Evolutionary conservation across 23 tunicate genomes (phyloP).

Genomic region (Ciona savignyi): DNA sequence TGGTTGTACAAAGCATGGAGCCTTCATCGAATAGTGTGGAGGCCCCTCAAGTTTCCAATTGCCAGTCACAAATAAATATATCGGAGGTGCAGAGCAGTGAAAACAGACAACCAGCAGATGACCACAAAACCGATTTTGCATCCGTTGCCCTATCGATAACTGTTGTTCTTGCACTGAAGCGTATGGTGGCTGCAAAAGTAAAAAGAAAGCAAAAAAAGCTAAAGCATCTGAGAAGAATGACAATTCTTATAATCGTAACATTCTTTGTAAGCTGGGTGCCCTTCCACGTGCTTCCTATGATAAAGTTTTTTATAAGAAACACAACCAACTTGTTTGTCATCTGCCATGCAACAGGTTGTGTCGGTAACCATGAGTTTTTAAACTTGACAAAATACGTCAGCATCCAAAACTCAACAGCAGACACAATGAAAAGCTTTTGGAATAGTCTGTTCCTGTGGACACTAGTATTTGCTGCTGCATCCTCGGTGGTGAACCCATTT

Average conservation of each 20-base stretch:
- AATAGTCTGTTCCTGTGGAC: slow-evolving; percentile 40
- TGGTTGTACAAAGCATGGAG: neutral
- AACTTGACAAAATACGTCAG: neutral
- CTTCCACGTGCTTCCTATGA: slow-evolving; percentile 35
- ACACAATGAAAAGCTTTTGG: neutral
- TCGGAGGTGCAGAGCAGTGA: neutral
- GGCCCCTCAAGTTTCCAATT: neutral
- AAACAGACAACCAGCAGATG: neutral
- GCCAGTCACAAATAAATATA: neutral
- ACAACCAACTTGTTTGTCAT: neutral
- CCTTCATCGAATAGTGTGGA: neutral
- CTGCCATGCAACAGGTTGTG: slow-evolving; percentile 1
- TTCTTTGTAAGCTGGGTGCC: slow-evolving; percentile 65
- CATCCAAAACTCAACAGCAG: neutral
- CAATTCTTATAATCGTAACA: slow-evolving; percentile 41
- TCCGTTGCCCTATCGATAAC: slow-evolving; percentile 69
- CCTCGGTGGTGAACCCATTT: slow-evolving; percentile 44
- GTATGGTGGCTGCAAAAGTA: slow-evolving; percentile 52
- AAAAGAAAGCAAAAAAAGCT: slow-evolving; percentile 25
- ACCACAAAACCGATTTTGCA: slow-evolving; percentile 45
- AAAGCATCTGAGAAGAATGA: slow-evolving; percentile 55
- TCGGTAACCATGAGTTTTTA: neutral
- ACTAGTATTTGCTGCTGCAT: slow-evolving; percentile 36
- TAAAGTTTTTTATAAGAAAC: neutral
- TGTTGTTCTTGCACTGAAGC: slow-evolving; percentile 50